Base-by-base conservation (phyloP, 37 sponge, comb jelly and placozoan species). In the Diacarnus erythraeanus region DNA sequence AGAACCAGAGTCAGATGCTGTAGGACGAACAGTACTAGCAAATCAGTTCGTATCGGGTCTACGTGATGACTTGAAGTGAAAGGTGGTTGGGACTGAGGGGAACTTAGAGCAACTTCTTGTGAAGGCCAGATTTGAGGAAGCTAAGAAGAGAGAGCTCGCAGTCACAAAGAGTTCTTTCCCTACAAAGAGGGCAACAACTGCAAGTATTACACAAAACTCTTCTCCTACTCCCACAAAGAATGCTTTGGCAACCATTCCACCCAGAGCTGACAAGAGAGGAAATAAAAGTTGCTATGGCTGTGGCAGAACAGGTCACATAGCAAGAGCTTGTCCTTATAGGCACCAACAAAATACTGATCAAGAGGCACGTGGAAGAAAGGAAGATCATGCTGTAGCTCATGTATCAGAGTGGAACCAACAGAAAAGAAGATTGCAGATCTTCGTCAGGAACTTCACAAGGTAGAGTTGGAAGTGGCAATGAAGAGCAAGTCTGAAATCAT, bases 1-100 rank as follows among this genome's bases (percentile, higher is more conserved):
- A 12, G 61, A 76, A 9, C 56, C 72, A n/a, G 82, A 81, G 33
- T 69, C 87, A 0, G 87, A 86, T 42, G 44, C 31, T 18, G 75
- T 86, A 76, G 80, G 87, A 1, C 57, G 57, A 60, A 21, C 71
- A 51, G 78, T 88, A 1, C 70, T 88, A 33, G 76, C 79, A 0
- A 76, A 82, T 73, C 83, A 82, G 74, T 88, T 88, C 39, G 59
- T 88, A 0, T 38, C 79, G 3, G 88, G 88, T 2, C 74, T 88
- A 23, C 44, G 74, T 0, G 42, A 59, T 20, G 88, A 82, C 0
- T 51, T 88, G 1, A 75, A 80, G 41, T 18, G 42, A 6, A 75
- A 75, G 30, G 43, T 83, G n/a, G 77, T 59, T 1, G 85, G 85
- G 21, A 51, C 64, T 5, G 85, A 84, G 43, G 85, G 85, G 15